These are phyloP conservation scores for Sthenelais limicola DNA, from an alignment of 2,888 invertebrate species.

Conservation along the genomic window DNA sequence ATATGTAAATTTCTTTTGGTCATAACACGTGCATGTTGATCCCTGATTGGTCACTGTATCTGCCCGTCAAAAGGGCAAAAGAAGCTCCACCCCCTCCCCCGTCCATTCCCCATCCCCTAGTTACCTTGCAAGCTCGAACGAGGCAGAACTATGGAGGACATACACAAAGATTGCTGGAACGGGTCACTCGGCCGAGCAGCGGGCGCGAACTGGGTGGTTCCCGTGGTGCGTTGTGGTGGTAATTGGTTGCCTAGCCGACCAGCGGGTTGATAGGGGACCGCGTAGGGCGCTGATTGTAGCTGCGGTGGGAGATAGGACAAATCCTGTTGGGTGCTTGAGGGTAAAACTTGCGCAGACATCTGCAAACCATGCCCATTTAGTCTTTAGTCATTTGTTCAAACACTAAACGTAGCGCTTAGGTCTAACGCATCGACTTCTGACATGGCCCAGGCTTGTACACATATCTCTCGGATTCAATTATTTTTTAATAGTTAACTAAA, in stretches of 20 bases:
- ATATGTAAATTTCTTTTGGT: too few relatives aligned
- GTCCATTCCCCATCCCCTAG: constrained; percentile 3
- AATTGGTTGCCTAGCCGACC: constrained; percentile 68
- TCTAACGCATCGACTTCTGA: too few relatives aligned
- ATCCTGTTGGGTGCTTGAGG: constrained; percentile 50
- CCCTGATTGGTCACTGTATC: constrained; percentile 35
- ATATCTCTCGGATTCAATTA: too few relatives aligned
- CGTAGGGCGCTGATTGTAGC: constrained; percentile 76
- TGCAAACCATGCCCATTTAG: constrained; percentile 19
- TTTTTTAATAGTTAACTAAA: too few relatives aligned
- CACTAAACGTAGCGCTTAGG: too few relatives aligned
- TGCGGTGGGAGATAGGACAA: constrained; percentile 79
- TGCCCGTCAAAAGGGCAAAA: constrained; percentile 20
- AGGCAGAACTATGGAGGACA: constrained; percentile 90
- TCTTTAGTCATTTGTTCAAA: too few relatives aligned
- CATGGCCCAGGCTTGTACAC: too few relatives aligned
- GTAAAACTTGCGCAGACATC: constrained; percentile 49
- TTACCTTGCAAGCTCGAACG: constrained; percentile 79
- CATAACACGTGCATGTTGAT: constrained; percentile 22
- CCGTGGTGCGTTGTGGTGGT: constrained; percentile 56
- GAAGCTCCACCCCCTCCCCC: constrained; percentile 14
- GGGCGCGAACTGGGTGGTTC: constrained; percentile 43
- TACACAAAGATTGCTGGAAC: constrained; percentile 89
- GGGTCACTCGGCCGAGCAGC: constrained; percentile 77
- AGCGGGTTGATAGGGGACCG: constrained; percentile 68